phyloP scores from a whole-genome alignment of 2,888 invertebrate genomes.

The Dolomedes plantarius region DNA sequence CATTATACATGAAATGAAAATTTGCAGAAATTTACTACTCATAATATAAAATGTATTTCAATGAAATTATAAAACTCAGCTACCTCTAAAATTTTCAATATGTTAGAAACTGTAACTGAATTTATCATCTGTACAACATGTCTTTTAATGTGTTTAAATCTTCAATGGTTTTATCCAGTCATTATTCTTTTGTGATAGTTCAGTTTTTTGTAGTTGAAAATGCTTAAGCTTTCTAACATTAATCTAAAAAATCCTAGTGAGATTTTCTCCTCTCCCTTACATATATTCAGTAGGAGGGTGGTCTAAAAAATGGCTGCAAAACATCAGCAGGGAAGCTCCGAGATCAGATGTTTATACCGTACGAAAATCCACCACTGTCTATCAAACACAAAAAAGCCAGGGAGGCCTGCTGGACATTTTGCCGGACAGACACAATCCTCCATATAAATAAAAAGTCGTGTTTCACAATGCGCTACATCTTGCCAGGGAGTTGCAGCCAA shows the following conservation, averaged over 20 bases:
- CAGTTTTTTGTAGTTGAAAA: background rate
- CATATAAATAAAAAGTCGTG: conserved; percentile 71
- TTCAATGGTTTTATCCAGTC: too few species aligned
- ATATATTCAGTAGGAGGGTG: conserved; percentile 5
- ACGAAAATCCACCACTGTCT: conserved; percentile 64
- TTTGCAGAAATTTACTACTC: too few species aligned
- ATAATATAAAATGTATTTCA: too few species aligned
- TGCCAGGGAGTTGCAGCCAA: conserved; percentile 41
- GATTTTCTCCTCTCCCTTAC: background rate
- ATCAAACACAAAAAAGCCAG: conserved; percentile 46
- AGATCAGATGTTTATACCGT: conserved; percentile 54
- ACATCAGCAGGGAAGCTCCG: conserved; percentile 28
- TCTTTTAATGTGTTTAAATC: too few species aligned
- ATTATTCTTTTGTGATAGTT: background rate
- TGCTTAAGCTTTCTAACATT: background rate
- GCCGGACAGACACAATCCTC: conserved; percentile 48
- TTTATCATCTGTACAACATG: too few species aligned
- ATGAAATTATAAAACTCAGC: too few species aligned
- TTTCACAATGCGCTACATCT: conserved; percentile 70
- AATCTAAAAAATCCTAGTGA: conserved; percentile 5
- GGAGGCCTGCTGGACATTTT: conserved; percentile 46
- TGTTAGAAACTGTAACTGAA: too few species aligned
- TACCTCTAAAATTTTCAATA: too few species aligned
- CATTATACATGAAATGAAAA: too few species aligned
- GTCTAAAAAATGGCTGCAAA: conserved; percentile 30